Percentiles rank a stretch among this genome's conserved stretches.
These are phyloP conservation scores for Lates calcarifer DNA, from an alignment of 2,113 vertebrate species.

Conservation along the genomic window DNA sequence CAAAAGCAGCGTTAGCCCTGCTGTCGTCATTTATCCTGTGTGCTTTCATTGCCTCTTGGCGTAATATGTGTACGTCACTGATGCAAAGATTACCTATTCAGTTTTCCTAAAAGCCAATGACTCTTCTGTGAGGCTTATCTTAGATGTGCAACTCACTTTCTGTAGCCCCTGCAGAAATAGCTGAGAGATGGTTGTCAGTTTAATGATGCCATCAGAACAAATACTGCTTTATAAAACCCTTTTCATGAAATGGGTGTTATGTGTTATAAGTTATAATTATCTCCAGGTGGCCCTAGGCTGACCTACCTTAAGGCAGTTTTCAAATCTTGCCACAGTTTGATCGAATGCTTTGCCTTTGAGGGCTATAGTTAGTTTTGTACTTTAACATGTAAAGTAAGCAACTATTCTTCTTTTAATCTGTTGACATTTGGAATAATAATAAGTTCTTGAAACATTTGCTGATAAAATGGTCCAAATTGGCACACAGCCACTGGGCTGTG, in stretches of 20 bases:
- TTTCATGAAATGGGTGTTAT: neutral
- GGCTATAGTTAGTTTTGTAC: no score
- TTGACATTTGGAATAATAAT: neutral
- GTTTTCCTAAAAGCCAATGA: slow-evolving; percentile 25
- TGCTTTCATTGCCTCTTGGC: neutral
- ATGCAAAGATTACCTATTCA: slow-evolving; percentile 26
- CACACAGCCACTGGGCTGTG: slow-evolving; percentile 9
- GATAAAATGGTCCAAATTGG: slow-evolving; percentile 28
- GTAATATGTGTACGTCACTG: slow-evolving; percentile 20
- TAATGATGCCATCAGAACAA: neutral
- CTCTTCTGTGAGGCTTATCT: neutral
- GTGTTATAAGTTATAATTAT: neutral
- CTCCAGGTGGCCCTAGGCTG: neutral
- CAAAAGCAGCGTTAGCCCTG: neutral
- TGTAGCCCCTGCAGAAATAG: neutral
- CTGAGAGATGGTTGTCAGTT: neutral
- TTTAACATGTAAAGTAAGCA: neutral
- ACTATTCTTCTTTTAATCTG: neutral
- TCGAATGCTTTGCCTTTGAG: neutral
- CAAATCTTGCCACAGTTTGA: neutral
- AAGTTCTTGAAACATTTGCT: slow-evolving; percentile 30
- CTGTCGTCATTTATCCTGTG: slow-evolving; percentile 12
- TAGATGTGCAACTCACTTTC: neutral
- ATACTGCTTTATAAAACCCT: neutral
- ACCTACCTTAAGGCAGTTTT: slow-evolving; percentile 1